Conservation (phyloP, 2,797 vertebrate species). For the Silurus aristotelis region DNA sequence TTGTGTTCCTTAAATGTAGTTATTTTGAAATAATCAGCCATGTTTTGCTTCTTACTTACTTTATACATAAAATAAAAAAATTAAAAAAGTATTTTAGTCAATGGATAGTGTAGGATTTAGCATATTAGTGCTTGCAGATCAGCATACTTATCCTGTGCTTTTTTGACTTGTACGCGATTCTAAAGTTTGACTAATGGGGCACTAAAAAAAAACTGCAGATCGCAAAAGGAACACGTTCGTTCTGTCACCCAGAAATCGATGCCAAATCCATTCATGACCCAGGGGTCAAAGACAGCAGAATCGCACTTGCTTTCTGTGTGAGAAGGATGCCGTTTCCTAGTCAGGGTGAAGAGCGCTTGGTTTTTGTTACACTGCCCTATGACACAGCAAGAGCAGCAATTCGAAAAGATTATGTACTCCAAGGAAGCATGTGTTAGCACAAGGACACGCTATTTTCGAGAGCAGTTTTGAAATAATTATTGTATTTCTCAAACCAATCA, state of each 20-base stretch:
- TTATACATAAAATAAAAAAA: neutral
- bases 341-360: too few relatives aligned
- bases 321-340: too few relatives aligned
- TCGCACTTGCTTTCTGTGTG: too few relatives aligned
- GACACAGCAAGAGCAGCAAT: neutral
- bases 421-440: neutral
- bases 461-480: neutral
- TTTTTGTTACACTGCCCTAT: neutral
- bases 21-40: neutral
- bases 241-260: too few relatives aligned
- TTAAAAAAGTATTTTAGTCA: neutral
- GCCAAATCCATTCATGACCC: too few relatives aligned
- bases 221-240: too few relatives aligned
- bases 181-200: too few relatives aligned
- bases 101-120: neutral
- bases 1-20: neutral
- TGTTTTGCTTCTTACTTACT: neutral
- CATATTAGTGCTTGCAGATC: neutral
- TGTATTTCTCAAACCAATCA: neutral
- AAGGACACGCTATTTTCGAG: too few relatives aligned
- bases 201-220: too few relatives aligned
- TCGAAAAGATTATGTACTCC: neutral
- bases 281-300: neutral
- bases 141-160: neutral
- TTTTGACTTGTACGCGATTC: too few relatives aligned